Evolutionary conservation across 2,888 invertebrate genomes (phyloP).

Genomic region (Stegophylla sp.): DNA sequence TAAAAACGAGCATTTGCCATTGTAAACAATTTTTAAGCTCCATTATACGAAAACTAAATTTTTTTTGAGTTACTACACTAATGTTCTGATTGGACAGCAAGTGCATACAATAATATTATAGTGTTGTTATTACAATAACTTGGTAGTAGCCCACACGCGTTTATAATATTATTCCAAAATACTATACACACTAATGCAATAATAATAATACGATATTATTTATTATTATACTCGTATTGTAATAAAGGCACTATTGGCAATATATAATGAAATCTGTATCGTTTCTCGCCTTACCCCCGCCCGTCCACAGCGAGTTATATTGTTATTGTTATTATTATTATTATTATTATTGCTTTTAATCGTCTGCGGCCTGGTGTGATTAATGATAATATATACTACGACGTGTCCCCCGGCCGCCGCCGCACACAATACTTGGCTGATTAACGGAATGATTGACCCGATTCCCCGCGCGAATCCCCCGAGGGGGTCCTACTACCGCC

Average conservation of each 20-base stretch:
- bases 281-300: conserved; percentile 25
- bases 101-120: not conserved
- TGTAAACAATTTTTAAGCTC: too few species aligned
- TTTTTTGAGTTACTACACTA: too few species aligned
- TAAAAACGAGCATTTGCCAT: too few species aligned
- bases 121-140: not conserved
- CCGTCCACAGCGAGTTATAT: not conserved
- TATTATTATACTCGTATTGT: too few species aligned
- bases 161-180: not conserved
- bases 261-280: conserved; percentile 25
- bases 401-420: not conserved
- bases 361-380: conserved; percentile 41
- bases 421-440: conserved; percentile 49
- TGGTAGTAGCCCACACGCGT: conserved; percentile 41
- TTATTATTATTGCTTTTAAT: conserved; percentile 31
- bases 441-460: conserved; percentile 54
- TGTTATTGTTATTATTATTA: conserved; percentile 10
- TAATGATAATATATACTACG: conserved; percentile 50
- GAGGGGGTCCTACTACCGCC: not conserved
- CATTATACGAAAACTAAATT: too few species aligned
- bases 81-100: conserved; percentile 14
- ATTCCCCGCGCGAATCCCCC: conserved; percentile 10
- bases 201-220: too few species aligned
- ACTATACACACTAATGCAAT: not conserved
- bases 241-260: not conserved